A percentile compares a stretch with the other conserved stretches of the same genome.
Conservation (phyloP, 2,797 vertebrate genomes). For the Tarsius wallacei region DNA sequence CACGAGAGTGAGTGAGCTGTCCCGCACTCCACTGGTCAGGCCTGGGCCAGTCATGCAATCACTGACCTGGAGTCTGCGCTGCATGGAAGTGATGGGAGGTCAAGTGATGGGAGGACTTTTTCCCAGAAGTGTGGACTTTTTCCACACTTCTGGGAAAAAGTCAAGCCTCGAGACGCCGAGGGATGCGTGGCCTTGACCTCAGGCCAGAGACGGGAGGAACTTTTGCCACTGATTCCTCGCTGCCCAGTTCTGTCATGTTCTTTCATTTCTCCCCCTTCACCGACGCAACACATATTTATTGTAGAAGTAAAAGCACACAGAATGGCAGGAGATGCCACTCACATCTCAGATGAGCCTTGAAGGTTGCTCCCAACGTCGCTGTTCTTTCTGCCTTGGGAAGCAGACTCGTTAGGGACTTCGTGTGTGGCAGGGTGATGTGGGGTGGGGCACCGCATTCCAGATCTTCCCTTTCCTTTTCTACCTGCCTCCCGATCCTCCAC, state of each 20-base stretch:
- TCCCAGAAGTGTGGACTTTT: no score
- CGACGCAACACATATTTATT: background rate
- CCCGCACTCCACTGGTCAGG: no score
- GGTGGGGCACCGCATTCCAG: background rate
- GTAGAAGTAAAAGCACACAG: background rate
- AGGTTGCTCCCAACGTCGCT: background rate
- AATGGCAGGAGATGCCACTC: background rate
- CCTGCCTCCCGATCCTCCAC: background rate
- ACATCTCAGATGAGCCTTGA: background rate
- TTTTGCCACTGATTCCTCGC: background rate
- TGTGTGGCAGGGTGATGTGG: background rate
- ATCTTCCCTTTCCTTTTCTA: background rate
- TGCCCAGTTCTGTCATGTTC: background rate
- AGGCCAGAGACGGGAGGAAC: background rate
- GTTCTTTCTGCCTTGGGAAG: background rate
- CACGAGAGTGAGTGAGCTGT: constrained; percentile 50
- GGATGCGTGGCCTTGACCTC: constrained; percentile 51
- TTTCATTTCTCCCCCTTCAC: no score
- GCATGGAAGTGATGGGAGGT: constrained; percentile 51
- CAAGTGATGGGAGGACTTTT: no score
- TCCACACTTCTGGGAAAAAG: constrained; percentile 68
- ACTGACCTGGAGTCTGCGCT: constrained; percentile 75
- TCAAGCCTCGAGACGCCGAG: constrained; percentile 52
- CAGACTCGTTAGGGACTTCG: background rate
- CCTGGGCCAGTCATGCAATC: constrained; percentile 49